Percentiles rank a stretch among this genome's conserved stretches.
These are phyloP conservation scores for Pteropus rufus DNA, from an alignment of 2,797 vertebrate genomes.

Conservation along the genomic window DNA sequence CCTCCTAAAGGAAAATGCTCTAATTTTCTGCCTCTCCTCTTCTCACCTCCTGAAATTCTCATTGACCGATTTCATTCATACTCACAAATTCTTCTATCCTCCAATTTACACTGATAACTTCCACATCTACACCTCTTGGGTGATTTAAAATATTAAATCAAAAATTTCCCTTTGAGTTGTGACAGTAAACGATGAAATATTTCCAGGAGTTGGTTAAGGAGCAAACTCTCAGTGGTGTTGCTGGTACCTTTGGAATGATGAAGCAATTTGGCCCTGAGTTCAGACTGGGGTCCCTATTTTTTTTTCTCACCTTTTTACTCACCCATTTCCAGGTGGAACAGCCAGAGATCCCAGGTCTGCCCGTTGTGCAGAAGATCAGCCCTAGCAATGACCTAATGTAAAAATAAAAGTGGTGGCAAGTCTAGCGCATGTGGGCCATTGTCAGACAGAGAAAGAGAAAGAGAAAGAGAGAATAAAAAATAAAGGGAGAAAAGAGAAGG, in stretches of 20 bases:
- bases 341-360: background rate
- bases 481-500: background rate
- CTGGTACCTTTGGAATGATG: background rate
- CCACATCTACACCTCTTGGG: background rate
- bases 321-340: background rate
- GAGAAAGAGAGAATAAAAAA: fast-evolving
- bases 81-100: background rate
- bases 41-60: background rate
- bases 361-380: background rate
- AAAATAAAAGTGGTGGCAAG: background rate
- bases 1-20: background rate
- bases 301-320: background rate
- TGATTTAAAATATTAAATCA: background rate
- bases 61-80: background rate
- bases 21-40: background rate
- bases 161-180: background rate
- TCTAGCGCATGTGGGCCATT: background rate
- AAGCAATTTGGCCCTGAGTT: background rate
- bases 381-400: background rate
- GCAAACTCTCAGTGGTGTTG: background rate
- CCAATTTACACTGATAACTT: background rate
- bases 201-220: background rate
- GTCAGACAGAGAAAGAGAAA: background rate
- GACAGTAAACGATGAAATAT: background rate
- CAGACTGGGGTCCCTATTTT: background rate